These are phyloP conservation scores for Caiman crocodilus DNA, from an alignment of 2,797 vertebrate genomes.

Conservation along the genomic window DNA sequence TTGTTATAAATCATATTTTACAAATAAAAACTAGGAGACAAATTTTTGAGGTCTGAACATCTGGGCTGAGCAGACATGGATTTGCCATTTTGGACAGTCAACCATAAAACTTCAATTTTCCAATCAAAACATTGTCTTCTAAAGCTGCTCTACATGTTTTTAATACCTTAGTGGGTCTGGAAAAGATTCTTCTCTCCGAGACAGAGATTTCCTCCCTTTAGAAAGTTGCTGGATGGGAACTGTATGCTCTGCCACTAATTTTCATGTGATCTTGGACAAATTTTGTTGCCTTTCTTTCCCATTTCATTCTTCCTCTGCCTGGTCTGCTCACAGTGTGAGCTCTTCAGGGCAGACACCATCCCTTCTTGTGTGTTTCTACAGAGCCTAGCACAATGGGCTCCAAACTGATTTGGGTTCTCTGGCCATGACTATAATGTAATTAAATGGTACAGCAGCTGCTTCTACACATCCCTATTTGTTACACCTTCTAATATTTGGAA, in stretches of 20 bases:
- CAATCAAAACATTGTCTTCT: background rate
- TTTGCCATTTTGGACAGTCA: conserved; percentile 5
- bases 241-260: background rate
- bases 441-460: background rate
- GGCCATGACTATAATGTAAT: background rate
- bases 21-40: conserved; percentile 65
- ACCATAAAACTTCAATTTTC: background rate
- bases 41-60: conserved; percentile 33
- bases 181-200: background rate
- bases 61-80: conserved; percentile 15
- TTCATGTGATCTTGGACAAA: background rate
- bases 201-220: background rate
- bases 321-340: background rate
- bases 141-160: background rate
- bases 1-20: conserved; percentile 66
- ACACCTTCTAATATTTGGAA: background rate
- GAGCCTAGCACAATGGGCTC: background rate
- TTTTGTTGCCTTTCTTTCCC: background rate
- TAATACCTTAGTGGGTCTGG: background rate
- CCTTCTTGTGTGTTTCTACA: background rate
- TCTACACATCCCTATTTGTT: background rate
- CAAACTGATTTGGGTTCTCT: background rate
- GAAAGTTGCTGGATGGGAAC: no score
- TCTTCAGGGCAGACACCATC: background rate
- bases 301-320: background rate